Evolutionary conservation across 53 echinoderm and acorn worm genomes (phyloP), one percentile per base, ranked within the genome.

Genomic region (Luidia sarsii): DNA sequence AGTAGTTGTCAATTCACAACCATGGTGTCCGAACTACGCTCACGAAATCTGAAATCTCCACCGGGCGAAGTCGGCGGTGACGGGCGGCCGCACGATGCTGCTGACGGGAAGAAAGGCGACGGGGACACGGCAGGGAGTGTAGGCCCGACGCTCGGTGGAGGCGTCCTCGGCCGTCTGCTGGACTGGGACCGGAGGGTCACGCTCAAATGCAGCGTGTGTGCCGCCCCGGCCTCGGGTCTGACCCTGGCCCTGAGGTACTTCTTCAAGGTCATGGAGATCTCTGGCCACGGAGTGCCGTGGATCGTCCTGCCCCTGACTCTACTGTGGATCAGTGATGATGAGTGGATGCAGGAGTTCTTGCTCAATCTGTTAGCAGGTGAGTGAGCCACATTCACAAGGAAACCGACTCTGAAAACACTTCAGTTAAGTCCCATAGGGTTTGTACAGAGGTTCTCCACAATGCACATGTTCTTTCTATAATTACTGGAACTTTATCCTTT

Each of bases 221-320:
- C 93, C 3, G 53, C 75, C 21, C 54, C 74, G 49, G 39, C 46
- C 48, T 86, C 93, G 2, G n/a, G 38, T 7, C 61, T 56, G 48
- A 85, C 60, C 7, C 37, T 19, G 59, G 31, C 20, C 14, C 66
- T 88, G 13, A 83, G 93, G 57, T 83, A 80, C 7, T 11, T 89
- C 28, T 75, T 91, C 37, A 89, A 92, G 48, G 11, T 86, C 3
- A 59, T 96, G 7, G 97, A 96, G 81, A 71, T 91, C 64, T 87
- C 80, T 70, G 96, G 97, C 2, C 93, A 96, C 66, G 97, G 97
- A 13, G 60, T 96, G 39, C 87, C 87, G 1, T 95, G 96, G 93
- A 69, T 93, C 8, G 33, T 71, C 7, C 48, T 90, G 20, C 83
- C 88, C 5, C 36, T 91, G 10, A 50, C 71, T 2, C 34, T 88